Evolutionary conservation across 2,797 vertebrate species (phyloP), one percentile per base, ranked within the genome.

Genomic region (Typhlichthys eigenmanni): DNA sequence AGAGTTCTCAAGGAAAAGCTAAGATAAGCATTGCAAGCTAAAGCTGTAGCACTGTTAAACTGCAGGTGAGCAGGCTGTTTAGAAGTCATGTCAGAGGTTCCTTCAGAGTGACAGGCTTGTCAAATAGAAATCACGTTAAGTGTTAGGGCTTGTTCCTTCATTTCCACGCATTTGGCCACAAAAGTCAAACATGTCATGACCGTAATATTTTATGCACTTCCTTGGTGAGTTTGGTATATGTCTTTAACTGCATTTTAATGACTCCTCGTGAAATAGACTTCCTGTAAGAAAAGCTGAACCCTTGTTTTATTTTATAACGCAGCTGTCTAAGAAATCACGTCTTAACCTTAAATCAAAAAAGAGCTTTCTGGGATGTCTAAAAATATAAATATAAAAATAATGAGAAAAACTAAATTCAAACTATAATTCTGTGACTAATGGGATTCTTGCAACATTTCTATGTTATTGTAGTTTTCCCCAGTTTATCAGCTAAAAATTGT

Each of bases 91-190:
- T 49, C 63, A 53, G 63, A 65, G 65, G 63, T 71, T 77, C 62
- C 70, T 45, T 54, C 53, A 63, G 79, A 85, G 62, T 75, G 85
- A 84, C 84, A 80, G 47, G 52, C 70, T 62, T 84, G 81, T 88
- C 85, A 88, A 88, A 87, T 83, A 81, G 86, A 83, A 82, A 78
- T 78, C 83, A 80, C 8, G 24, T 69, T 69, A 78, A 85, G 81
- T 83, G 83, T 82, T 69, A 16, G 19, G 10, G 46, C 74, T 71
- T 62, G 55, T 70, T 73, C 67, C 64, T 34, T 66, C 54, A 24
- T 76, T 82, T 82, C 74, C 71, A 58, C 29, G n/a, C 14, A 5
- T 64, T 16, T 5, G 54, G 47, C 58, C 53, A 16, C 58, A 7
- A 66, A 76, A 82, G 64, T 68, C 70, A 81, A 80, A 84, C 81